phyloP scores from a whole-genome alignment of 2,797 vertebrate species.

The Liparis tanakae region DNA sequence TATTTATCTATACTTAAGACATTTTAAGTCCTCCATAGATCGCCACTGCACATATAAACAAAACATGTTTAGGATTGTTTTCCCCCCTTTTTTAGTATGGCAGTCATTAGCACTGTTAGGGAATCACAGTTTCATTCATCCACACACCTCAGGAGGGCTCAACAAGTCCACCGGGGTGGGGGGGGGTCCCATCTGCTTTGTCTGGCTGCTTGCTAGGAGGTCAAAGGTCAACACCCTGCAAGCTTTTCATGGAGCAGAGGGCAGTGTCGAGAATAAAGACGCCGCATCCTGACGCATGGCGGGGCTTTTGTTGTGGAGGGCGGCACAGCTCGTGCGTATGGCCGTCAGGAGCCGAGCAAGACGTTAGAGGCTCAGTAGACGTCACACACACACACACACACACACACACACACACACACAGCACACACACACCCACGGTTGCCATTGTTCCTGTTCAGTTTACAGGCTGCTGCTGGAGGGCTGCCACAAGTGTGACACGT shows the following conservation, averaged over 20 bases:
- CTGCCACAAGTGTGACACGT: constrained; percentile 41
- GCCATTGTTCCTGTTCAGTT: constrained; percentile 63
- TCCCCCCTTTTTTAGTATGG: neutral
- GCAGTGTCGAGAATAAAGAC: constrained; percentile 68
- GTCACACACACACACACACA: too few relatives aligned
- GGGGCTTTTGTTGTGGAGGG: constrained; percentile 65
- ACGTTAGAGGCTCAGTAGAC: constrained; percentile 16
- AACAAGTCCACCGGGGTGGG: constrained; percentile 38
- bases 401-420: too few relatives aligned
- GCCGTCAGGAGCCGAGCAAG: constrained; percentile 44
- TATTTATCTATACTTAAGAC: neutral
- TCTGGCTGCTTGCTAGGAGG: constrained; percentile 58
- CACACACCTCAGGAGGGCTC: constrained; percentile 19
- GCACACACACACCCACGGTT: constrained; percentile 31
- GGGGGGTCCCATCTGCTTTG: constrained; percentile 53
- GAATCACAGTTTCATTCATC: neutral
- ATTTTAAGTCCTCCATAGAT: neutral
- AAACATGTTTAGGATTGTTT: neutral
- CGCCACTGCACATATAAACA: neutral
- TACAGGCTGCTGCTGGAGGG: constrained; percentile 38
- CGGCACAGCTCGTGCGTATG: constrained; percentile 71
- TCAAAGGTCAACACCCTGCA: constrained; percentile 62
- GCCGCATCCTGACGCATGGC: constrained; percentile 75
- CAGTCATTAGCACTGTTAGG: neutral
- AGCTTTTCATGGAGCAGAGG: constrained; percentile 49